Evolutionary conservation across 2,797 vertebrate genomes (phyloP).

Genomic region (Champsocephalus esox): DNA sequence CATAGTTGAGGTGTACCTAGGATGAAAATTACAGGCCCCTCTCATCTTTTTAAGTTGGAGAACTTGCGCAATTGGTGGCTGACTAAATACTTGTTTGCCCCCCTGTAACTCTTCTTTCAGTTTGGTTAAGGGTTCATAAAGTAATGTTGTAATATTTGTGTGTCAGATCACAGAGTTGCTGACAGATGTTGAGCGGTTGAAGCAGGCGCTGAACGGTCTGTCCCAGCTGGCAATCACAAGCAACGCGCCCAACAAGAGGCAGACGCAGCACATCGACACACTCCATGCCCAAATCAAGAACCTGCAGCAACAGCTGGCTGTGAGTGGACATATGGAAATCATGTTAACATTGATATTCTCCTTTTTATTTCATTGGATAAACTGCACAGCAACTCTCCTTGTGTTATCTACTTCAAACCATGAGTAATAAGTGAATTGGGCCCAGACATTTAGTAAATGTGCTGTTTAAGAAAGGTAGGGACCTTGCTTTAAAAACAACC

Average conservation of each 20-base stretch:
- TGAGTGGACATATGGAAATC: conserved; percentile 81
- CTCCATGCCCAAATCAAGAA: conserved; percentile 92
- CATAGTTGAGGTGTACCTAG: no score
- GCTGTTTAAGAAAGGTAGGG: no score
- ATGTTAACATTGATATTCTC: background rate
- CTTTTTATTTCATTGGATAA: background rate
- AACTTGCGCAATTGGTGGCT: no score
- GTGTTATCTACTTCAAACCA: background rate
- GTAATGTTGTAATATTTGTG: background rate
- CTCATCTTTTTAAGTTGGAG: no score
- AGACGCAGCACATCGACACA: conserved; percentile 89
- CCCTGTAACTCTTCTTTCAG: background rate
- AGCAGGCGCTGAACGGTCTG: conserved; percentile 93
- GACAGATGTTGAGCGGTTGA: conserved; percentile 93
- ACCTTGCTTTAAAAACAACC: no score
- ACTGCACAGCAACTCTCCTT: background rate
- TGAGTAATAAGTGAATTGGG: no score
- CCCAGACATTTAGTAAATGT: no score
- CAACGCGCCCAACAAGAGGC: conserved; percentile 89
- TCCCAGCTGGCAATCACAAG: conserved; percentile 93
- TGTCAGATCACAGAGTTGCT: conserved; percentile 94
- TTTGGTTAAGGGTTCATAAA: background rate
- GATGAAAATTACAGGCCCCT: no score
- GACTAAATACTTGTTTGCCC: no score
- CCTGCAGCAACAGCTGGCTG: conserved; percentile 96